Percentiles rank a stretch among this genome's conserved stretches.
Evolutionary conservation across 64 coral and sea anemone genomes (phyloP).

Genomic region (Stylophora pistillata): DNA sequence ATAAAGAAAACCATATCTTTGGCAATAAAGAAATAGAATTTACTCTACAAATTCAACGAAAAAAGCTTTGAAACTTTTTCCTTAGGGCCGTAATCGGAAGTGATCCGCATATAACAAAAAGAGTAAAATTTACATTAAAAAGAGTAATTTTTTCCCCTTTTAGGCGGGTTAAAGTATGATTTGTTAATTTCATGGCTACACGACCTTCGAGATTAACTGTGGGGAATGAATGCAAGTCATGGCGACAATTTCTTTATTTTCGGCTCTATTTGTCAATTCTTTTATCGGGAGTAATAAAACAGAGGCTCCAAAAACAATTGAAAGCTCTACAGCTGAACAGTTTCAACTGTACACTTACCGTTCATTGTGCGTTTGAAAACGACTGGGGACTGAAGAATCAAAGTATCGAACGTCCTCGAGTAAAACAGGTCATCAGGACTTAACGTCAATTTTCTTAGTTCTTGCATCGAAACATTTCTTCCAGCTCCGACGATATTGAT

Average conservation of each 20-base stretch:
- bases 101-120: neutral
- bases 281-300: neutral
- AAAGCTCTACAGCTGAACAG: neutral
- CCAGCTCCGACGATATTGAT: conserved; percentile 37
- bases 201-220: no score
- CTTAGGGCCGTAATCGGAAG: neutral
- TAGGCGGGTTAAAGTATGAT: no score
- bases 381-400: conserved; percentile 6
- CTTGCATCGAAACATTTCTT: conserved; percentile 33
- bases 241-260: neutral
- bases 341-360: neutral
- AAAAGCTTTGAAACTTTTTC: neutral
- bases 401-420: neutral
- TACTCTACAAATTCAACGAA: no score
- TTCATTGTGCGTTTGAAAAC: neutral
- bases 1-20: no score
- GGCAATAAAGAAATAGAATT: no score
- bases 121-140: neutral
- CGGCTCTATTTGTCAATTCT: neutral
- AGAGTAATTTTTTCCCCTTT: no score
- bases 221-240: no score
- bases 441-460: conserved; percentile 23
- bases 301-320: neutral
- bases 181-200: no score
- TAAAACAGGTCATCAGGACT: conserved; percentile 16